Percentiles rank a stretch among this genome's conserved stretches.
Conservation (phyloP, 2,113 vertebrate genomes). For the Oryzias woworae region DNA sequence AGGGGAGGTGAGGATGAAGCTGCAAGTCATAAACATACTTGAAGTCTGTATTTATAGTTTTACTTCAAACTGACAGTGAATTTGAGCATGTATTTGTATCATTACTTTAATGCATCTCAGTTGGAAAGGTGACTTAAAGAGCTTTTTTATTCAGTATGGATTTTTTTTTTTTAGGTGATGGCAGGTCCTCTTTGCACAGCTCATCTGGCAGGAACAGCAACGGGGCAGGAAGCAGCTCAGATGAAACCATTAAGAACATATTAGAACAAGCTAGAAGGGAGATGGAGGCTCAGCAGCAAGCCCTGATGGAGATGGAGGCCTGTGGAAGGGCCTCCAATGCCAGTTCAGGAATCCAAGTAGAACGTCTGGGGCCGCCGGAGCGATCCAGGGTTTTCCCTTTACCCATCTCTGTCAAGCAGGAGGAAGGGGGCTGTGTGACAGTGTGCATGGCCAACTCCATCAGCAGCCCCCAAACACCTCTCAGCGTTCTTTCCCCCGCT, state of each 20-base stretch:
- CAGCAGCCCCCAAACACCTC: conserved; percentile 78
- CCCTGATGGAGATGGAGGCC: conserved; percentile 89
- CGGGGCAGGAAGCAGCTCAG: conserved; percentile 80
- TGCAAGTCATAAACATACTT: conserved; percentile 21
- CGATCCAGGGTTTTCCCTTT: conserved; percentile 73
- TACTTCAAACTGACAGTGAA: conserved; percentile 12
- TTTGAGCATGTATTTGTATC: conserved; percentile 26
- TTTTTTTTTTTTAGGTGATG: conserved; percentile 78
- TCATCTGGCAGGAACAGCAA: conserved; percentile 68
- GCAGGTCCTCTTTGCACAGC: conserved; percentile 73
- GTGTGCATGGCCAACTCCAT: conserved; percentile 69
- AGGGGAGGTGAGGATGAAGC: conserved; percentile 84
- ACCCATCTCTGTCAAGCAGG: conserved; percentile 87
- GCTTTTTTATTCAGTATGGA: conserved; percentile 18
- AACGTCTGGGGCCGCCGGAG: conserved; percentile 77
- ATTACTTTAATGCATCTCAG: conserved; percentile 8
- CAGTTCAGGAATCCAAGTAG: conserved; percentile 60
- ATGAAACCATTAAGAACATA: conserved; percentile 95
- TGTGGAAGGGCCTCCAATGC: conserved; percentile 61
- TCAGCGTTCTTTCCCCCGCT: conserved; percentile 89
- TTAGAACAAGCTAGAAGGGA: conserved; percentile 93
- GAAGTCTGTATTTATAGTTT: conserved; percentile 31
- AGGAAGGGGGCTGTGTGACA: conserved; percentile 76
- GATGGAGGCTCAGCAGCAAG: conserved; percentile 96
- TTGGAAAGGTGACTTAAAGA: conserved; percentile 14